phyloP scores from a whole-genome alignment of 2,113 vertebrate species.

The Carettochelys insculpta region DNA sequence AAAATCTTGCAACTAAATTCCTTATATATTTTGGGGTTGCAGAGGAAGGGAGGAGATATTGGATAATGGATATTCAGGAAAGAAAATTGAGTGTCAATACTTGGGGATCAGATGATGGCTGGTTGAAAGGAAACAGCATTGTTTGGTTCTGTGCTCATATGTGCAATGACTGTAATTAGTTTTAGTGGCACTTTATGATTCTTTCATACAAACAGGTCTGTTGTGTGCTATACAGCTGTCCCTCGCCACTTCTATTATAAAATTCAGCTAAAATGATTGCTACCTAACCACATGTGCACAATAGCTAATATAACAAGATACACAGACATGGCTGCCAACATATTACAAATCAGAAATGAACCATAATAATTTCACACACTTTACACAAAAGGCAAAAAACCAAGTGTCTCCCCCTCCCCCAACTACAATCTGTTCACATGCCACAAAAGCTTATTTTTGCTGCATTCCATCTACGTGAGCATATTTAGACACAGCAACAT shows the following conservation, averaged over 20 bases:
- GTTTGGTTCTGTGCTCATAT: background rate
- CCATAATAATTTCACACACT: background rate
- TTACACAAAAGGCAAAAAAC: background rate
- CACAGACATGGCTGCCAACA: background rate
- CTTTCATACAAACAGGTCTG: background rate
- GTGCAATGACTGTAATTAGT: background rate
- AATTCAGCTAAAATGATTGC: background rate
- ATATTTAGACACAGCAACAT: background rate
- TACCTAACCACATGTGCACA: background rate
- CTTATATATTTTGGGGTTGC: background rate
- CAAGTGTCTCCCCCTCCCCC: background rate
- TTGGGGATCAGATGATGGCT: background rate
- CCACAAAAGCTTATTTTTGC: background rate
- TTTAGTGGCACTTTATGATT: background rate
- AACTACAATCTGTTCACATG: background rate
- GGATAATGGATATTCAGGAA: fast-evolving
- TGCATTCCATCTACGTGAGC: background rate
- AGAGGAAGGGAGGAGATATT: background rate
- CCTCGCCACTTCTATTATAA: background rate
- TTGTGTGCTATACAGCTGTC: background rate
- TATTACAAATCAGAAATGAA: background rate
- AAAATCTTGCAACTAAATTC: background rate
- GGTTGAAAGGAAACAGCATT: background rate
- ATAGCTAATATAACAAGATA: background rate
- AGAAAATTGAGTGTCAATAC: background rate